A percentile compares a stretch with the other conserved stretches of the same genome.
Conservation (phyloP, 2,113 vertebrate genomes). For the Sapajus apella region DNA sequence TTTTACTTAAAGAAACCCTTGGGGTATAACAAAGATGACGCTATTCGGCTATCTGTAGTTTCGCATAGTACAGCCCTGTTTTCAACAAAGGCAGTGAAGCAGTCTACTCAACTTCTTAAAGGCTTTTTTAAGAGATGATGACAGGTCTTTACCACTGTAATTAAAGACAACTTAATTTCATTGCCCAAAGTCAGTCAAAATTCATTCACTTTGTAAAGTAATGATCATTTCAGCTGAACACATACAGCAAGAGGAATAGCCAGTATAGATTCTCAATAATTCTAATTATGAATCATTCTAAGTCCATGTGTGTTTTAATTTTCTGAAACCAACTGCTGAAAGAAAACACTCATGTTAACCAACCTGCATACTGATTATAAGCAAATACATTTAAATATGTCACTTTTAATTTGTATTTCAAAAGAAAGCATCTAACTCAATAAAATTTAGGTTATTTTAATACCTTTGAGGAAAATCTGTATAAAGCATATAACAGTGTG, state of each 20-base stretch:
- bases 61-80: not conserved
- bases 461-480: not conserved
- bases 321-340: not conserved
- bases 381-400: not conserved
- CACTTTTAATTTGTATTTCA: slow-evolving; percentile 25
- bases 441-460: not conserved
- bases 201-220: not conserved
- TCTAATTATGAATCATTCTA: not conserved
- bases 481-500: not conserved
- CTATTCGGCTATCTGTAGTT: not conserved
- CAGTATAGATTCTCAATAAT: not conserved
- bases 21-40: not conserved
- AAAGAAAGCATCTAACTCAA: not conserved
- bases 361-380: not conserved
- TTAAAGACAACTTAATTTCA: not conserved
- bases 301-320: not conserved
- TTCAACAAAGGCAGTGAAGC: not conserved
- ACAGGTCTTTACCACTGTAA: not conserved
- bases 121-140: not conserved
- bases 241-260: not conserved
- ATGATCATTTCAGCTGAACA: not conserved
- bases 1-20: not conserved
- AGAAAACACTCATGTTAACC: not conserved
- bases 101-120: not conserved
- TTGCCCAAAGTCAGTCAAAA: not conserved